These are phyloP conservation scores for Phacellophora camtschatica DNA, from an alignment of 30 jellyfish, hydroid and myxozoan species.

Conservation along the genomic window DNA sequence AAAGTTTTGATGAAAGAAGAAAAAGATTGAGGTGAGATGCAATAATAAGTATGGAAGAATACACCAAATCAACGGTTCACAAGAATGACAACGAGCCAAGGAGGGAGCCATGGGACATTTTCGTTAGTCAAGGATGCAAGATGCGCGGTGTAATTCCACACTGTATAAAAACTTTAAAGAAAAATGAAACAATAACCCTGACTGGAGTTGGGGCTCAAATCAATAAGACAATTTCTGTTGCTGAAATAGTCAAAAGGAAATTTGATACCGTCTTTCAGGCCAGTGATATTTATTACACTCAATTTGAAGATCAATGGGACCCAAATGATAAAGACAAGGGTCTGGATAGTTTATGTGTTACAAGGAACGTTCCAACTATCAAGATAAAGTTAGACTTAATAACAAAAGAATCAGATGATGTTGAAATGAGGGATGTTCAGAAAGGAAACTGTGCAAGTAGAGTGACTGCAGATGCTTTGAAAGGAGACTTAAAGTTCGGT, in stretches of 20 bases:
- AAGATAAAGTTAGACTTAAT: background rate
- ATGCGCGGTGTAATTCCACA: constrained; percentile 48
- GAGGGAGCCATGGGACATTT: constrained; percentile 59
- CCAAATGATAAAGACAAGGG: constrained; percentile 47
- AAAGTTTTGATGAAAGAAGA: background rate
- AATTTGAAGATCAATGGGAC: constrained; percentile 51
- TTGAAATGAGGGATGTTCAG: background rate
- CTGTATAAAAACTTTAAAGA: constrained; percentile 29
- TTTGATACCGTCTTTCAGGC: background rate
- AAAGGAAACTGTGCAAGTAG: background rate
- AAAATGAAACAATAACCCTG: constrained; percentile 15
- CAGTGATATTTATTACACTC: constrained; percentile 41
- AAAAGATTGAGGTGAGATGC: too few species aligned
- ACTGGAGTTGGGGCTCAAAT: constrained; percentile 62
- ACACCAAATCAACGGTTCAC: background rate
- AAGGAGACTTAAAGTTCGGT: background rate
- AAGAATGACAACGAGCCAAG: background rate
- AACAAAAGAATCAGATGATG: background rate
- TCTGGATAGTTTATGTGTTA: constrained; percentile 42
- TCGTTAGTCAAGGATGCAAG: constrained; percentile 70
- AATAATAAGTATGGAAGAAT: constrained; percentile 47
- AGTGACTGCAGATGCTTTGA: background rate
- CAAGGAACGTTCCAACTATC: constrained; percentile 60
- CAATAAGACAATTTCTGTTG: constrained; percentile 37
- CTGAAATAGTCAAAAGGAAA: constrained; percentile 58